Conservation (phyloP, 2,797 vertebrate genomes). For the Anabacerthia variegaticeps region DNA sequence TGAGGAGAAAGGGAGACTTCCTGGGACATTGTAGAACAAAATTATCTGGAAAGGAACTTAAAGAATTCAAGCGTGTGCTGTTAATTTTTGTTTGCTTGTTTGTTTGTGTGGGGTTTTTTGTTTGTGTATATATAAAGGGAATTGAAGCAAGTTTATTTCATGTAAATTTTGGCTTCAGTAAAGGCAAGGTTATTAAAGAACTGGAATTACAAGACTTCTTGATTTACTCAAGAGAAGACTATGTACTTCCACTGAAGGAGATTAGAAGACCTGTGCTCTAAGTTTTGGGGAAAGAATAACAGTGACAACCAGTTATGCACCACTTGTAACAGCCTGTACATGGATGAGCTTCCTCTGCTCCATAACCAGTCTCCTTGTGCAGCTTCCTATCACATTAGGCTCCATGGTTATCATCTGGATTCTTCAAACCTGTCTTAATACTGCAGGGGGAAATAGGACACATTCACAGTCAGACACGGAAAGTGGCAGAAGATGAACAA, state of each 20-base stretch:
- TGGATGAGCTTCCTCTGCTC: neutral
- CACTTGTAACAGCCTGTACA: neutral
- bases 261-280: neutral
- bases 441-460: accelerated
- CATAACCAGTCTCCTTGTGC: neutral
- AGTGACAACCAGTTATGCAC: neutral
- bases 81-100: neutral
- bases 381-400: neutral
- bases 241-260: neutral
- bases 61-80: neutral
- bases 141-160: neutral
- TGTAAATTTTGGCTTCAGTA: neutral
- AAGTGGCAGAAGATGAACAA: neutral
- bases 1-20: neutral
- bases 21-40: neutral
- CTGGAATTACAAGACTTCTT: neutral
- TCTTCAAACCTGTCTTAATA: neutral
- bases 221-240: neutral
- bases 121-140: neutral
- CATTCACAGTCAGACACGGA: neutral
- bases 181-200: neutral
- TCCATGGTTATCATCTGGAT: neutral
- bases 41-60: neutral
- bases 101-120: neutral
- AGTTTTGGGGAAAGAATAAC: neutral